A percentile compares a stretch with the other conserved stretches of the same genome.
Evolutionary conservation across 2,888 invertebrate species (phyloP).

Genomic region (Caenorhabditis sinica): DNA sequence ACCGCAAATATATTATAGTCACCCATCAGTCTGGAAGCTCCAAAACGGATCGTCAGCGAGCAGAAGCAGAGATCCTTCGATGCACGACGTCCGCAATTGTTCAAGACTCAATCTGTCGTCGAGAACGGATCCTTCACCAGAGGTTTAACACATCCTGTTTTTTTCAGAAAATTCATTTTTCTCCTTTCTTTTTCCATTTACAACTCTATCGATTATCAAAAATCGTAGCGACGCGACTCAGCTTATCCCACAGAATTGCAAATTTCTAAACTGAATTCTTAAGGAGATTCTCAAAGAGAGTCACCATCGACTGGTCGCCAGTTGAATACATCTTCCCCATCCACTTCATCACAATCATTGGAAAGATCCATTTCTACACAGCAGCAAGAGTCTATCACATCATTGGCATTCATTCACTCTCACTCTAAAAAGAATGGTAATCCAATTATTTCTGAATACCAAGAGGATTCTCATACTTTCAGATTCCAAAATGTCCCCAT

Average conservation of each 20-base stretch:
- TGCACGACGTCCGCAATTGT: conserved; percentile 75
- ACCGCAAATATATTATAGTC: conserved; percentile 51
- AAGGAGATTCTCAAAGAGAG: conserved; percentile 71
- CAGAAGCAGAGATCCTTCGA: conserved; percentile 74
- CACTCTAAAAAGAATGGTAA: conserved; percentile 78
- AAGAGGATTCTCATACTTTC: conserved; percentile 26
- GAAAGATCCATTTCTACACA: conserved; percentile 57
- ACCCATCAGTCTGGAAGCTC: conserved; percentile 66
- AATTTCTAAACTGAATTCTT: conserved; percentile 3
- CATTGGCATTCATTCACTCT: conserved; percentile 78
- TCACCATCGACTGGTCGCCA: conserved; percentile 51
- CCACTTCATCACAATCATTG: conserved; percentile 68
- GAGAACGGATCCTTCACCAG: conserved; percentile 68
- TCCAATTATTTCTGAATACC: background rate
- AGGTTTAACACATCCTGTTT: conserved; percentile 57
- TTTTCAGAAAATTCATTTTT: background rate
- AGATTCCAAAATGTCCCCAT: conserved; percentile 88
- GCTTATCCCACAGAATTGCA: background rate
- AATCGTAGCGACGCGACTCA: background rate
- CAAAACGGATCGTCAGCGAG: conserved; percentile 69
- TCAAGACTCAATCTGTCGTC: conserved; percentile 81
- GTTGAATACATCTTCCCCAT: conserved; percentile 60
- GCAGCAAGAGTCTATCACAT: conserved; percentile 77
- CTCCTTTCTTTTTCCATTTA: background rate
- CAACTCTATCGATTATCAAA: background rate